Evolutionary conservation across 1,140 invertebrate genomes (phyloP), one percentile per base, ranked within the genome.

Genomic region (Samia ricini): DNA sequence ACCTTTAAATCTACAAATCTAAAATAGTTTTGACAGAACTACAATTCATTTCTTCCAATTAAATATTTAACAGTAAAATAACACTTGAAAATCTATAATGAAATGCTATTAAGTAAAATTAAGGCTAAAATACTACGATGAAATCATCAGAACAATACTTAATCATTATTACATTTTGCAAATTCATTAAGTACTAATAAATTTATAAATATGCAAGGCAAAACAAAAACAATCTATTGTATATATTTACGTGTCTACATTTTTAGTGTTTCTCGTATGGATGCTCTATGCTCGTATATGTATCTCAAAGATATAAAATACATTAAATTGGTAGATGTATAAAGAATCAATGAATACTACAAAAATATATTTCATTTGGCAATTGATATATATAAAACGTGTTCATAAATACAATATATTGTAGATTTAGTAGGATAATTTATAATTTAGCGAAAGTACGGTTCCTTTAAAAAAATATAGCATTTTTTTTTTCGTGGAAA

Each of bases 351-450:
- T 77, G 72, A 76, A 78, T 81, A 78, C 69, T 88, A 88, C 76
- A 88, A 88, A 88, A 88, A 88, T 88, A 88, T 73, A 78, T 81
- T 80, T 82, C 76, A 80, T 88, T 85, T 85, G 79, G 81, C 77
- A 77, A 73, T 83, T 77, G 76, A 78, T 74, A 83, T 60, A 79
- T 29, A 8, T n/a, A n/a, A 72, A 76, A 60, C 77, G 22, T 75
- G 72, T 71, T 59, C 74, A 84, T 77, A 74, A 71, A 79, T 79
- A 81, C 49, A 66, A 56, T 63, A 56, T 21, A 8, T 10, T 7
- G 4, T 24, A 55, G 22, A 18, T 68, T 63, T 61, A 60, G 68
- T 68, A 58, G 58, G 61, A 23, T 10, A 15, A 42, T 42, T 15
- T n/a, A n/a, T n/a, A n/a, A n/a, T 0, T 42, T 42, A 42, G 33